These are phyloP conservation scores for Nanorana parkeri DNA, from an alignment of 2,113 vertebrate genomes.

Conservation along the genomic window DNA sequence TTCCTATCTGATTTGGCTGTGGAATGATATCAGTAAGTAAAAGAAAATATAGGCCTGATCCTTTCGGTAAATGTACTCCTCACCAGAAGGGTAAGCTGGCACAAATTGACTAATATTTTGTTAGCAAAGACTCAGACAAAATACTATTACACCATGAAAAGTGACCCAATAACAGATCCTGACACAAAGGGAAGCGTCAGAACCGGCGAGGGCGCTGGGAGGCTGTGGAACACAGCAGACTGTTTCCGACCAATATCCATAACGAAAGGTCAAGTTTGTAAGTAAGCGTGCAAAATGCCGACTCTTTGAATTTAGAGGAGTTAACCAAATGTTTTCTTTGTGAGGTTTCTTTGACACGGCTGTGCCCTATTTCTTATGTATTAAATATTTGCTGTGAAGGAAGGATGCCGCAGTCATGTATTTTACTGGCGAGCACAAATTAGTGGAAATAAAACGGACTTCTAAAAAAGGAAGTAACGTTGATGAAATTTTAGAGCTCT, in stretches of 20 bases:
- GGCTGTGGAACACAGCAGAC: constrained; percentile 58
- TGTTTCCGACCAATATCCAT: constrained; percentile 15
- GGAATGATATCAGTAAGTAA: constrained; percentile 86
- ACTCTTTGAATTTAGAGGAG: constrained; percentile 12
- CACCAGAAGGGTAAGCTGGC: constrained; percentile 76
- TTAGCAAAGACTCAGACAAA: constrained; percentile 66
- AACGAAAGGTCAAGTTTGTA: constrained; percentile 54
- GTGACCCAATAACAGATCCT: constrained; percentile 70
- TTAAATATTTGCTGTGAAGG: constrained; percentile 45
- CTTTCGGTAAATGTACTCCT: constrained; percentile 77
- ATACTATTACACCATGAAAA: constrained; percentile 70
- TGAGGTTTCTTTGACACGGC: constrained; percentile 37
- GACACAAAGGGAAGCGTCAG: constrained; percentile 54
- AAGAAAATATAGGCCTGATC: constrained; percentile 66
- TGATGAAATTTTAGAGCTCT: constrained; percentile 14
- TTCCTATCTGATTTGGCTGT: constrained; percentile 91
- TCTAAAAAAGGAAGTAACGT: constrained; percentile 10
- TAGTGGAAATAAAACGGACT: background rate
- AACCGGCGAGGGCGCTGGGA: constrained; percentile 32
- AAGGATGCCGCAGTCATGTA: constrained; percentile 36
- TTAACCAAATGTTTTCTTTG: constrained; percentile 54
- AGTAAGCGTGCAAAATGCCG: constrained; percentile 50
- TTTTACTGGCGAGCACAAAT: constrained; percentile 46
- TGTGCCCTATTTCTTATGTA: constrained; percentile 45
- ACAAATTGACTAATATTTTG: constrained; percentile 77